Percentiles rank a stretch among this genome's conserved stretches.
Conservation (phyloP, 2,888 invertebrate genomes). For the Leptopilina myrica region DNA sequence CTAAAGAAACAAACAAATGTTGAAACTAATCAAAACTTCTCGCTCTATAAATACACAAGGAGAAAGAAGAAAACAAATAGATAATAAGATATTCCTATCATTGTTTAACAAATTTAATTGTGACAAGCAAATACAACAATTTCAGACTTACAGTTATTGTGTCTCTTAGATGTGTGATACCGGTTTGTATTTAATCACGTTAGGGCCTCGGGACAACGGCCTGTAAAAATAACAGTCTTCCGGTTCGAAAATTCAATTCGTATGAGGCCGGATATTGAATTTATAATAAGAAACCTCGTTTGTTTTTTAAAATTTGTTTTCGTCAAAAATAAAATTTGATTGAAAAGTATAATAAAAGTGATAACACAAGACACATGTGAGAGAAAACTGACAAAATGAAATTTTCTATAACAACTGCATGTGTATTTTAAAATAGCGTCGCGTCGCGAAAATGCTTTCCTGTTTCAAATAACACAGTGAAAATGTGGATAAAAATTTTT, state of each 20-base stretch:
- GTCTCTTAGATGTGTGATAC: conserved; percentile 5
- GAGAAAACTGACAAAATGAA: conserved; percentile 13
- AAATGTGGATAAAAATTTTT: conserved; percentile 12
- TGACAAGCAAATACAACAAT: background rate
- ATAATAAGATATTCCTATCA: too few species aligned
- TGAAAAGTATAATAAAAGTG: background rate
- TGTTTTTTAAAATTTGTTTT: background rate
- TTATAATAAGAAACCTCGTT: background rate
- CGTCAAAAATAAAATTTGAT: background rate
- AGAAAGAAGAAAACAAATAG: too few species aligned
- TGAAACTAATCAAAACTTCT: too few species aligned
- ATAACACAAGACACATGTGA: background rate
- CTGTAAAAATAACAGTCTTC: conserved; percentile 28
- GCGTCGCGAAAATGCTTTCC: conserved; percentile 31
- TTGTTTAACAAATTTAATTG: too few species aligned
- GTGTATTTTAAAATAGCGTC: conserved; percentile 1
- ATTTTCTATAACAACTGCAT: background rate
- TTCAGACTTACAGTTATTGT: conserved; percentile 31
- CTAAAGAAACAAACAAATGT: too few species aligned
- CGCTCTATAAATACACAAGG: too few species aligned
- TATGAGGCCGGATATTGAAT: background rate
- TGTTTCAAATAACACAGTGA: background rate
- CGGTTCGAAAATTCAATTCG: conserved; percentile 29
- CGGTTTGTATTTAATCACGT: conserved; percentile 12
- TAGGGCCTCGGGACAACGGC: conserved; percentile 30